These are phyloP conservation scores for Ctenosaura bakeri DNA, from an alignment of 2,797 vertebrate genomes.

Conservation along the genomic window DNA sequence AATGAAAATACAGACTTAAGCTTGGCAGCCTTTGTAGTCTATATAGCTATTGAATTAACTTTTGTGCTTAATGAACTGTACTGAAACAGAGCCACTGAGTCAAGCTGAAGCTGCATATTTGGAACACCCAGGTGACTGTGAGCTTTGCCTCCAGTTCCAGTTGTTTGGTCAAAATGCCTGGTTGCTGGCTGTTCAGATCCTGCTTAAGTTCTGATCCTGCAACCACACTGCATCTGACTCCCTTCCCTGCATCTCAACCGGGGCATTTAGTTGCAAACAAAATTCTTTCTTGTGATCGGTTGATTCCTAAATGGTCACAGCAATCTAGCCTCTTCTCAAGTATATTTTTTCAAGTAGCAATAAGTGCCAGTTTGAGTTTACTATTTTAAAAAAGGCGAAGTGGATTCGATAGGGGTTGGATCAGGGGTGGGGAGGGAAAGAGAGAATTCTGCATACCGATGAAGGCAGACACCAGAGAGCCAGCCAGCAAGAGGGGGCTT, in stretches of 20 bases:
- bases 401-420: slow-evolving; percentile 25
- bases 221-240: slow-evolving; percentile 34
- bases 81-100: slow-evolving; percentile 14
- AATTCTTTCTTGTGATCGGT: slow-evolving; percentile 28
- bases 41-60: background rate
- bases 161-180: background rate
- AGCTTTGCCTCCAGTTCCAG: slow-evolving; percentile 9
- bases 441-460: background rate
- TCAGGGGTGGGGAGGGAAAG: slow-evolving; percentile 27
- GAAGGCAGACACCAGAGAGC: slow-evolving; percentile 27
- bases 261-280: slow-evolving; percentile 50
- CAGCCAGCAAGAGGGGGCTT: background rate
- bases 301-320: slow-evolving; percentile 24
- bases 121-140: background rate
- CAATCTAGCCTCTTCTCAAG: slow-evolving; percentile 39
- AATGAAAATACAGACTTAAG: background rate
- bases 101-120: background rate
- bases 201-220: slow-evolving; percentile 25
- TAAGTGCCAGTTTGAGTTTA: slow-evolving; percentile 49
- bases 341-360: slow-evolving; percentile 54
- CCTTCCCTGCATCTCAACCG: slow-evolving; percentile 35
- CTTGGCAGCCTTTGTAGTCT: background rate
- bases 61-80: background rate
- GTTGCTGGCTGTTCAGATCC: slow-evolving; percentile 13
- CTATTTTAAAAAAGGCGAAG: slow-evolving; percentile 19